Percentiles rank a stretch among this genome's conserved stretches.
These are phyloP conservation scores for Caenorhabditis sp. DNA, from an alignment of 2,888 invertebrate genomes.

Conservation along the genomic window DNA sequence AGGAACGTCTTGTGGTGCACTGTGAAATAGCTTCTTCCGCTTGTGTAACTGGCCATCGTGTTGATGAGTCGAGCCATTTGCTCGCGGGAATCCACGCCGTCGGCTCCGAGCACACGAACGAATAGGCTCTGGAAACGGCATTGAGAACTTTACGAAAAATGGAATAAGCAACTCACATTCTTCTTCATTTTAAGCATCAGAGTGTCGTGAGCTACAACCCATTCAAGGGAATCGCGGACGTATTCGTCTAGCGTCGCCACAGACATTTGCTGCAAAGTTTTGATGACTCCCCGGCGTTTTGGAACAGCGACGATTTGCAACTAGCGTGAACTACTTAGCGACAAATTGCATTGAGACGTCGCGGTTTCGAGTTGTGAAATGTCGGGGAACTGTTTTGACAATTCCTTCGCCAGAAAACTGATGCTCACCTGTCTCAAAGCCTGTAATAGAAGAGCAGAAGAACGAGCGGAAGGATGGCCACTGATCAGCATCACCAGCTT, in stretches of 20 bases:
- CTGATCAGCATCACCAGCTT: constrained; percentile 69
- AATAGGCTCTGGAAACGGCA: constrained; percentile 59
- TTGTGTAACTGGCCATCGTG: constrained; percentile 61
- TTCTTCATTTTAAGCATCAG: constrained; percentile 63
- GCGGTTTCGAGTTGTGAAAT: too few relatives aligned
- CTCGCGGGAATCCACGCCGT: constrained; percentile 64
- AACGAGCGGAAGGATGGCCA: constrained; percentile 68
- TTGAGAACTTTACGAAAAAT: too few relatives aligned
- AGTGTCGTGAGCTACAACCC: constrained; percentile 62
- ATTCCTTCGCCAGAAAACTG: too few relatives aligned
- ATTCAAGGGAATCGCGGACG: constrained; percentile 55
- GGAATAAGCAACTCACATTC: too few relatives aligned
- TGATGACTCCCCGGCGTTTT: too few relatives aligned
- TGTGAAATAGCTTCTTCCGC: constrained; percentile 59
- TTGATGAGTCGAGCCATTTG: constrained; percentile 66
- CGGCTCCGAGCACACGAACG: constrained; percentile 61
- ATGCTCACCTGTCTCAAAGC: constrained; percentile 72
- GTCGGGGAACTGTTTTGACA: too few relatives aligned
- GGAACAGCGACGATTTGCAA: too few relatives aligned
- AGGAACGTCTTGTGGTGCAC: constrained; percentile 59
- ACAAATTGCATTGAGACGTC: too few relatives aligned
- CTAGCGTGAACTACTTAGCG: too few relatives aligned
- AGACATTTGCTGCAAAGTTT: constrained; percentile 67
- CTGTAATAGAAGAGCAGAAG: constrained; percentile 72
- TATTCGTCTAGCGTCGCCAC: constrained; percentile 58